A percentile compares a stretch with the other conserved stretches of the same genome.
phyloP scores from a whole-genome alignment of 2,888 invertebrate species.

The Axea sp. region DNA sequence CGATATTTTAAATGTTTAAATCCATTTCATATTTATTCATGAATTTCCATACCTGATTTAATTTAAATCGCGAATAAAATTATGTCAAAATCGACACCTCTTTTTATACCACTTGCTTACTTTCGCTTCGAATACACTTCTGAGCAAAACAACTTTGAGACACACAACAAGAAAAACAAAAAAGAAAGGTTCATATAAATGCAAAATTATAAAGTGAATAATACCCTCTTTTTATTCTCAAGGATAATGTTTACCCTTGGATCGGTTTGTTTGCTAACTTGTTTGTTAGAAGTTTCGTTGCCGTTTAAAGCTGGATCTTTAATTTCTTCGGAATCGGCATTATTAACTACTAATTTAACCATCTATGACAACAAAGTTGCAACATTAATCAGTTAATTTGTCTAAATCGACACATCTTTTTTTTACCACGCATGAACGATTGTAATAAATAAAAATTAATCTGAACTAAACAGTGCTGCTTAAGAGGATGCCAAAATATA shows the following conservation, averaged over 20 bases:
- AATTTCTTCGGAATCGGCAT: slow-evolving; percentile 85
- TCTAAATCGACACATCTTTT: slow-evolving; percentile 13
- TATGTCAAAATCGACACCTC: slow-evolving; percentile 21
- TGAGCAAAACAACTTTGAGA: not conserved
- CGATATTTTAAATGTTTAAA: too few species aligned
- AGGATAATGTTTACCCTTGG: slow-evolving; percentile 10
- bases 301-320: slow-evolving; percentile 82
- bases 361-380: slow-evolving; percentile 34
- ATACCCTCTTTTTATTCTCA: slow-evolving; percentile 12
- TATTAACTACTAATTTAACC: slow-evolving; percentile 79
- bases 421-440: not conserved
- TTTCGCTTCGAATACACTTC: not conserved
- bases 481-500: too few species aligned
- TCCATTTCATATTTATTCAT: too few species aligned
- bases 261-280: slow-evolving; percentile 66
- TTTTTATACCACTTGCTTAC: slow-evolving; percentile 6
- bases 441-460: too few species aligned
- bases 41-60: too few species aligned
- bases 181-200: slow-evolving; percentile 10
- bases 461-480: too few species aligned
- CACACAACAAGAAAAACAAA: not conserved
- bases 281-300: slow-evolving; percentile 85
- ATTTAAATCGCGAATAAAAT: too few species aligned
- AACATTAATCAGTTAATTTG: slow-evolving; percentile 4
- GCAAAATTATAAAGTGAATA: slow-evolving; percentile 27